These are phyloP conservation scores for Vicugna pacos DNA, from an alignment of 2,113 vertebrate species.

Conservation along the genomic window DNA sequence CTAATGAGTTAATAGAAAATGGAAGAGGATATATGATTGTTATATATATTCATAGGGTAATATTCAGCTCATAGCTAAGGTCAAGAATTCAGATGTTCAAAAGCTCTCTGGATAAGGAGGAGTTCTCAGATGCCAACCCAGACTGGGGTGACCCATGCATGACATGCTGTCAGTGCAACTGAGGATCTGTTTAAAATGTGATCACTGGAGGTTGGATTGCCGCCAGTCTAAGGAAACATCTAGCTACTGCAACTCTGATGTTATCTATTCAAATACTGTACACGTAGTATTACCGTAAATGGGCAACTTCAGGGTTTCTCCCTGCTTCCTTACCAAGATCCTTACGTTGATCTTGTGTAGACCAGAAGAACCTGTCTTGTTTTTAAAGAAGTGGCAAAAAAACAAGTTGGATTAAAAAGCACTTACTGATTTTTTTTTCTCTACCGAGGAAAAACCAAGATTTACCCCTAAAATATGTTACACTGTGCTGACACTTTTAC, in stretches of 20 bases:
- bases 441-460: conserved; percentile 53
- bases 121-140: conserved; percentile 81
- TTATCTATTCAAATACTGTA: conserved; percentile 77
- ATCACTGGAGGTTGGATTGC: conserved; percentile 70
- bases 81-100: conserved; percentile 60
- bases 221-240: conserved; percentile 73
- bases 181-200: conserved; percentile 66
- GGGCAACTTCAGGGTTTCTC: conserved; percentile 74
- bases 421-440: not conserved
- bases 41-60: conserved; percentile 72
- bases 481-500: conserved; percentile 32
- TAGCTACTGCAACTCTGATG: conserved; percentile 70
- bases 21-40: not conserved
- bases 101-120: conserved; percentile 50
- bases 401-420: conserved; percentile 40
- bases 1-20: conserved; percentile 67
- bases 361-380: conserved; percentile 25
- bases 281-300: conserved; percentile 76
- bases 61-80: conserved; percentile 57
- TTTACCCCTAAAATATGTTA: not conserved
- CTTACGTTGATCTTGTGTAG: conserved; percentile 68
- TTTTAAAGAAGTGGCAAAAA: conserved; percentile 55
- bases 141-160: conserved; percentile 71
- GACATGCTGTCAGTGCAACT: conserved; percentile 63
- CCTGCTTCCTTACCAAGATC: conserved; percentile 74